These are phyloP conservation scores for Drosophila sp. DNA, from an alignment of 1,140 invertebrate species.

Conservation along the genomic window DNA sequence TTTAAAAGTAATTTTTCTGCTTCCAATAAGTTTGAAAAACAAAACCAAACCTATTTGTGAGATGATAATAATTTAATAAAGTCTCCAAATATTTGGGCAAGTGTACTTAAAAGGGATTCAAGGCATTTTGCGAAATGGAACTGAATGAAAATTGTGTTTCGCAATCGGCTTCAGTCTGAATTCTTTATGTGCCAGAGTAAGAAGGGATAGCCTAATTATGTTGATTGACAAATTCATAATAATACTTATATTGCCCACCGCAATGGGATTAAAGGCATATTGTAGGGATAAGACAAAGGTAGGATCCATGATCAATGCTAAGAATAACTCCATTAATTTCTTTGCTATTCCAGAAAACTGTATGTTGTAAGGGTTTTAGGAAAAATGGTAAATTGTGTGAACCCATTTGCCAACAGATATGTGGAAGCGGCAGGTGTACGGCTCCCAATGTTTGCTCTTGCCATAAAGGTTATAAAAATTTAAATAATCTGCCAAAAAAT, in stretches of 20 bases:
- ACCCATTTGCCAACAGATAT: conserved; percentile 6
- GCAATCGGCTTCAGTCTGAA: conserved; percentile 38
- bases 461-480: not conserved
- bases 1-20: too few relatives aligned
- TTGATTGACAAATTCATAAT: conserved; percentile 32
- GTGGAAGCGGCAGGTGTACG: conserved; percentile 33
- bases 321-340: not conserved
- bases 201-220: conserved; percentile 38
- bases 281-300: not conserved
- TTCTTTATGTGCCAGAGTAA: conserved; percentile 14
- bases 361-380: conserved; percentile 35
- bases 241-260: conserved; percentile 22
- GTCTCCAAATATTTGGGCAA: too few relatives aligned
- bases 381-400: not conserved
- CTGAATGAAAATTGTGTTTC: conserved; percentile 19
- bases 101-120: not conserved
- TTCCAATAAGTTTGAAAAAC: too few relatives aligned
- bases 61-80: too few relatives aligned
- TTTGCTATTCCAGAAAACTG: not conserved
- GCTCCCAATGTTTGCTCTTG: not conserved
- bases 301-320: not conserved
- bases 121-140: conserved; percentile 13
- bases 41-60: too few relatives aligned
- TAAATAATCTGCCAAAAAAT: not conserved
- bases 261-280: not conserved